Evolutionary conservation across 2,113 vertebrate species (phyloP), one percentile per base, ranked within the genome.

Genomic region (Nanorana parkeri): DNA sequence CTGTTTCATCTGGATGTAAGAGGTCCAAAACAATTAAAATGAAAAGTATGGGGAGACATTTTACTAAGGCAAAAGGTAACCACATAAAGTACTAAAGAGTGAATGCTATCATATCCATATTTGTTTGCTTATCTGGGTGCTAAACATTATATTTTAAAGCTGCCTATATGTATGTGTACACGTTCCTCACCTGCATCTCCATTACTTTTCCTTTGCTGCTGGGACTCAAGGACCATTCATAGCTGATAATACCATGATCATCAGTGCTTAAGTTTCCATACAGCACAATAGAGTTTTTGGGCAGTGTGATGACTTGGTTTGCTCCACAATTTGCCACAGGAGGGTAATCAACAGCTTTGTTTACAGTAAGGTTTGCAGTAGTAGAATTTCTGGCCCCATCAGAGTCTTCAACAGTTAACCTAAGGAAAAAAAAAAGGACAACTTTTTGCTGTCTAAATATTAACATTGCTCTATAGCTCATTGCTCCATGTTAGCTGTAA

Each of bases 171-270:
- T 47, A 11, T 47, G 13, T 47, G 41, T 47, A 47, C 10, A 32
- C 17, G 19, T n/a, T 23, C 85, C 93, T 89, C 88, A 98, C 98
- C 96, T 99, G 98, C 98, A 99, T 99, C 89, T 98, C 98, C 90
- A 98, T 93, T 88, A 99, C 98, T 68, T 99, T 99, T 85, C 95
- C 97, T 85, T 99, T 99, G 91, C 96, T 99, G 89, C 92, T 94
- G 0, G 96, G 95, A 83, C 95, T 99, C 76, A 99, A 95, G 3
- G 96, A 97, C 98, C 98, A 99, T 89, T 99, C 97, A 0, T 98
- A 99, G 88, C 94, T 95, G 88, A 95, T 90, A 2, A 95, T 92
- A 78, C 97, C 96, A 2, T 98, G 98, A 81, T 99, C 98, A 0
- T 99, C 98, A 0, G 95, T 96, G 92, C 98, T 99, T 88, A 97